These are phyloP conservation scores for Anas platyrhynchos DNA, from an alignment of 2,113 vertebrate genomes.

Conservation along the genomic window DNA sequence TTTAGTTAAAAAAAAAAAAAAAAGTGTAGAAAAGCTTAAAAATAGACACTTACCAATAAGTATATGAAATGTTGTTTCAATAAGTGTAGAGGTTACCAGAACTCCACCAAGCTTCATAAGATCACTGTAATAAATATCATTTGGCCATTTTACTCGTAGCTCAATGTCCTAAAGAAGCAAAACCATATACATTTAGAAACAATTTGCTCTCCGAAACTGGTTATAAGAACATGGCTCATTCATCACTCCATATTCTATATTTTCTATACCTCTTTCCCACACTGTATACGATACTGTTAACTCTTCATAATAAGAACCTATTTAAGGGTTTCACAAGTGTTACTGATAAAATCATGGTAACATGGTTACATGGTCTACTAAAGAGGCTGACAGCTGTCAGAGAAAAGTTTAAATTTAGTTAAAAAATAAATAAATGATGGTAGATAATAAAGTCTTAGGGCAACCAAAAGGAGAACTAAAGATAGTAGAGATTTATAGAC, in stretches of 20 bases:
- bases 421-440: neutral
- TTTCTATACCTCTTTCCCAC: neutral
- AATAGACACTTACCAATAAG: slow-evolving; percentile 84
- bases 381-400: neutral
- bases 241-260: neutral
- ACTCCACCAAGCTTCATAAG: slow-evolving; percentile 94
- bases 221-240: neutral
- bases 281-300: neutral
- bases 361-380: neutral
- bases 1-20: neutral
- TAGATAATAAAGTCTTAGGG: neutral
- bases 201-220: neutral
- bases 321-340: neutral
- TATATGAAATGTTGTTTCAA: slow-evolving; percentile 88
- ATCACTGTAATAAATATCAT: slow-evolving; percentile 93
- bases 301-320: neutral
- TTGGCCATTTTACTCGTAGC: slow-evolving; percentile 95
- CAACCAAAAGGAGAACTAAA: neutral
- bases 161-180: slow-evolving; percentile 85
- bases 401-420: neutral
- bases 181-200: neutral
- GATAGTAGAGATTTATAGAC: neutral
- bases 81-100: slow-evolving; percentile 90
- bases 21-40: neutral
- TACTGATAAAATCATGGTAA: neutral